These are phyloP conservation scores for Penaeus indicus DNA, from an alignment of 1,140 invertebrate species.

Conservation along the genomic window DNA sequence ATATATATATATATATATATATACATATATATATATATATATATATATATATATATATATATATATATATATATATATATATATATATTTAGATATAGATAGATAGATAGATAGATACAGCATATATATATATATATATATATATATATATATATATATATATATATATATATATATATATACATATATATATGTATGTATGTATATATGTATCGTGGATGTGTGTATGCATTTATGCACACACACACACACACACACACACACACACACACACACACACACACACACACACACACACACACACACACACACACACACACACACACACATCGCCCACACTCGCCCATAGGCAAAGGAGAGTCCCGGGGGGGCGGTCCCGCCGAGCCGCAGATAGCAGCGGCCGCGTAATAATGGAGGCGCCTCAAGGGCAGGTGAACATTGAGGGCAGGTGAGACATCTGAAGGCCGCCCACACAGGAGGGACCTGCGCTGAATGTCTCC, in stretches of 20 bases:
- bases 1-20: conserved; percentile 16
- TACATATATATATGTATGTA: no score
- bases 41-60: background rate
- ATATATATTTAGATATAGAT: background rate
- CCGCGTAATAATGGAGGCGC: no score
- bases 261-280: conserved; percentile 13
- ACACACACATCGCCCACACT: background rate
- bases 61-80: conserved; percentile 16
- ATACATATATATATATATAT: conserved; percentile 24
- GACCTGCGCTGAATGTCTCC: no score
- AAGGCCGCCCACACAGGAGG: no score
- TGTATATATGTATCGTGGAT: background rate
- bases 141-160: background rate
- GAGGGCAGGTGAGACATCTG: no score
- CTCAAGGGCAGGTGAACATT: no score
- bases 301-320: background rate
- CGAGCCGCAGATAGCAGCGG: no score
- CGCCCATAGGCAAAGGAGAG: no score
- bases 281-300: background rate
- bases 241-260: background rate
- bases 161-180: no score
- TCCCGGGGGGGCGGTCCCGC: no score
- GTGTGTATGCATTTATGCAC: background rate
- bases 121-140: background rate
- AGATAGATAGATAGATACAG: background rate